phyloP scores from a whole-genome alignment of 1,140 invertebrate genomes.

The Mizuhopecten yessoensis region DNA sequence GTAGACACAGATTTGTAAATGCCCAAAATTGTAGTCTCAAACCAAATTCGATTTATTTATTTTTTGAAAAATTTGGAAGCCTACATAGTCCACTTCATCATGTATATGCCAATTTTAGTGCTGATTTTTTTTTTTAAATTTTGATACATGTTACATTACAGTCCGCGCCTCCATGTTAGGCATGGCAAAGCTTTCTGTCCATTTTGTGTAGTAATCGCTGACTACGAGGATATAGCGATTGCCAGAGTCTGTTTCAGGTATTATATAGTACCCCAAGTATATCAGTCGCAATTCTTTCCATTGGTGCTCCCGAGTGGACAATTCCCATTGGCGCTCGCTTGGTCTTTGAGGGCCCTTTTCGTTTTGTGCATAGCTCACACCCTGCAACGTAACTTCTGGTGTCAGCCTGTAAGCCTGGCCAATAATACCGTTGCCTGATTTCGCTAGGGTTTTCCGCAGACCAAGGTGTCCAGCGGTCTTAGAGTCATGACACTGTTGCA shows the following conservation, averaged over 20 bases:
- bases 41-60: too few relatives aligned
- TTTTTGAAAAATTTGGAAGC: too few relatives aligned
- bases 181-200: slow-evolving; percentile 61
- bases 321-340: slow-evolving; percentile 46
- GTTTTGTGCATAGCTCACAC: slow-evolving; percentile 51
- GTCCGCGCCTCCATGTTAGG: slow-evolving; percentile 48
- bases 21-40: too few relatives aligned
- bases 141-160: too few relatives aligned
- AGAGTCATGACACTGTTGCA: too few relatives aligned
- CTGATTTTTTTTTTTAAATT: too few relatives aligned
- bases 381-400: not conserved
- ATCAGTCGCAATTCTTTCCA: slow-evolving; percentile 62
- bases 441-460: too few relatives aligned
- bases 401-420: not conserved
- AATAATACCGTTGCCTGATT: not conserved
- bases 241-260: slow-evolving; percentile 46
- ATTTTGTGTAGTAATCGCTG: slow-evolving; percentile 61
- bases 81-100: too few relatives aligned
- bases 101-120: too few relatives aligned
- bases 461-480: too few relatives aligned
- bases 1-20: too few relatives aligned
- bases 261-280: slow-evolving; percentile 58
- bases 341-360: slow-evolving; percentile 54
- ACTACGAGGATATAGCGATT: slow-evolving; percentile 61
- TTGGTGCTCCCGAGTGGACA: slow-evolving; percentile 30